Percentiles rank a stretch among this genome's conserved stretches.
Evolutionary conservation across 2,797 vertebrate genomes (phyloP).

Genomic region (Crossoptilon crossoptilon): DNA sequence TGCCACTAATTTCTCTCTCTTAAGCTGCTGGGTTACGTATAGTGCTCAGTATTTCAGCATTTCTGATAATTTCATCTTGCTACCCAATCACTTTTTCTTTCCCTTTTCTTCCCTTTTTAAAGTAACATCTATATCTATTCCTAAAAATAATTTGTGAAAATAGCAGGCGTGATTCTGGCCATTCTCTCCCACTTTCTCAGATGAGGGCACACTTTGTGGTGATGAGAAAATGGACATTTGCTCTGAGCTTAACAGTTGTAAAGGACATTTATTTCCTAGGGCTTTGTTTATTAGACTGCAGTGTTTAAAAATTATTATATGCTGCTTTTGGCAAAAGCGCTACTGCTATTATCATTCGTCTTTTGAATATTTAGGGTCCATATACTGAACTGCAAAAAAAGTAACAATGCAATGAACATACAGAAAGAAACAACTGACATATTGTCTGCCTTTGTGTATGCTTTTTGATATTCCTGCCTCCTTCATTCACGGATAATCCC

Average conservation of each 20-base stretch:
- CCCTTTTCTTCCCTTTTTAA: background rate
- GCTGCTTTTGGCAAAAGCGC: conserved; percentile 12
- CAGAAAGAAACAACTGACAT: conserved; percentile 7
- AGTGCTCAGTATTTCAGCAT: background rate
- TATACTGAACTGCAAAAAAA: conserved; percentile 44
- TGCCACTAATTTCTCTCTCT: background rate
- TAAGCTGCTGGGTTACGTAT: background rate
- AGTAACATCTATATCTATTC: conserved; percentile 6
- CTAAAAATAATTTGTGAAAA: conserved; percentile 53
- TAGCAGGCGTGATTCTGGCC: background rate
- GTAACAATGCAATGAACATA: conserved; percentile 4
- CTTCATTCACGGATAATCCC: conserved; percentile 15
- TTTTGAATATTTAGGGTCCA: conserved; percentile 11
- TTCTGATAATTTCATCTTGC: conserved; percentile 34
- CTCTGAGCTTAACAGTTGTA: conserved; percentile 5
- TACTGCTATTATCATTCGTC: background rate
- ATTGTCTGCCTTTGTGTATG: background rate
- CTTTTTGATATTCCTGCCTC: conserved; percentile 20
- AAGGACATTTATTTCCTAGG: conserved; percentile 24
- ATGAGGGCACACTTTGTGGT: conserved; percentile 16
- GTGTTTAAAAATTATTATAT: conserved; percentile 24
- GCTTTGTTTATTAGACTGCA: conserved; percentile 2
- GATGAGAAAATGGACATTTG: conserved; percentile 44
- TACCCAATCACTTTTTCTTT: background rate
- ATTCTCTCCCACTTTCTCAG: conserved; percentile 25